Conservation (phyloP, 2,888 invertebrate genomes). For the Trilocha varians region DNA sequence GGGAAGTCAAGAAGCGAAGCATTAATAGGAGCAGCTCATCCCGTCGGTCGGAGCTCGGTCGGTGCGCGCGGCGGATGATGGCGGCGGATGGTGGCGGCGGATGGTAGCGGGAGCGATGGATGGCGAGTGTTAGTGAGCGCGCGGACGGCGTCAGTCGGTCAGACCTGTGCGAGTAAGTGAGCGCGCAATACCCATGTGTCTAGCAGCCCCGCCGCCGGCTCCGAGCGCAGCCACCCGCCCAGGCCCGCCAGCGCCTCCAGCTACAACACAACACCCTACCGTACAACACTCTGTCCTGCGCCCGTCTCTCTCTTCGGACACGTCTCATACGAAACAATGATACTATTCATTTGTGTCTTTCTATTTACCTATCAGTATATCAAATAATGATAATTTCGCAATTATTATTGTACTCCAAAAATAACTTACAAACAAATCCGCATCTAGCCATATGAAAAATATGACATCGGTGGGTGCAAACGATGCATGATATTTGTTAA, state of each 20-base stretch:
- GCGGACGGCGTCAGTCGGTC: conserved; percentile 44
- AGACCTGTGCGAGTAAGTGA: conserved; percentile 73
- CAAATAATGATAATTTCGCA: too few relatives aligned
- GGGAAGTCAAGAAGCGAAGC: conserved; percentile 47
- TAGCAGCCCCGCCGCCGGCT: conserved; percentile 63
- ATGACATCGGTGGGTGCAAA: too few relatives aligned
- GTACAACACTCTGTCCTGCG: background rate
- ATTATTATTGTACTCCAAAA: too few relatives aligned
- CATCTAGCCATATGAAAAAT: too few relatives aligned
- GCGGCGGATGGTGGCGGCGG: background rate
- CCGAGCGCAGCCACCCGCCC: conserved; percentile 68
- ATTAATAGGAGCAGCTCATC: conserved; percentile 35
- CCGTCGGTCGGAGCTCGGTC: conserved; percentile 19
- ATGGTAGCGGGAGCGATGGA: conserved; percentile 2
- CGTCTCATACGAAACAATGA: background rate
- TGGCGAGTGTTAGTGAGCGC: conserved; percentile 16
- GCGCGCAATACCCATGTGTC: conserved; percentile 75
- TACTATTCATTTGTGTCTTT: too few relatives aligned
- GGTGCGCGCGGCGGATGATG: background rate
- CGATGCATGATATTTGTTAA: background rate
- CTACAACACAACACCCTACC: conserved; percentile 55
- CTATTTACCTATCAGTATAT: too few relatives aligned
- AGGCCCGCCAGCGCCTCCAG: conserved; percentile 71
- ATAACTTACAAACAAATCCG: too few relatives aligned
- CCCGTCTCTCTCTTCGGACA: background rate